Evolutionary conservation across 2,888 invertebrate genomes (phyloP).

Genomic region (Hypsopygia costalis): DNA sequence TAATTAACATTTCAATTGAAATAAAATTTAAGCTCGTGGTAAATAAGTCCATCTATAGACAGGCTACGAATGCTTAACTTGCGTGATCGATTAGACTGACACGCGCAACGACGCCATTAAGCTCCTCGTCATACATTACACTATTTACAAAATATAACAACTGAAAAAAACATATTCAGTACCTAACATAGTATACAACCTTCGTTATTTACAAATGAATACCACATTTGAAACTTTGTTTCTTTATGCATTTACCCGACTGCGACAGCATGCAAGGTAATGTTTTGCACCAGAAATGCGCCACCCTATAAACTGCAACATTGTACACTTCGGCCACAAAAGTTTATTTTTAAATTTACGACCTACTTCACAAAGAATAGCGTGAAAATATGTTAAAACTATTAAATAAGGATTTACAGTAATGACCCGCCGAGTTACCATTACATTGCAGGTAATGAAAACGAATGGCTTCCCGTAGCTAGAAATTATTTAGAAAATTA

Average conservation of each 20-base stretch:
- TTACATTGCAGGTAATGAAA: neutral
- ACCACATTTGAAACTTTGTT: neutral
- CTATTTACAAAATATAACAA: no score
- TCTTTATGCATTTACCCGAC: neutral
- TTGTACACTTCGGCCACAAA: neutral
- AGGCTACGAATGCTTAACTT: no score
- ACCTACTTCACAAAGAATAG: conserved; percentile 5
- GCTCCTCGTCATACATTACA: no score
- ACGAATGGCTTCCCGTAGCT: neutral
- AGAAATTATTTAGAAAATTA: neutral
- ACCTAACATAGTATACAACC: no score
- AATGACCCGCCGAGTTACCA: neutral
- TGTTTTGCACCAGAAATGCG: neutral
- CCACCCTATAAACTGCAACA: neutral
- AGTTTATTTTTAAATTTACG: conserved; percentile 12
- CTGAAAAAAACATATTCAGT: no score
- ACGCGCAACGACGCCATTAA: no score
- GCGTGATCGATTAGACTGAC: no score
- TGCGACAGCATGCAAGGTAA: no score
- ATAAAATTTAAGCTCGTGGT: no score
- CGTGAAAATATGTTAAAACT: conserved; percentile 12
- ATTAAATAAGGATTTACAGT: neutral
- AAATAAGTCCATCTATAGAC: no score
- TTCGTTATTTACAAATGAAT: no score
- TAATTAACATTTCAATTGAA: no score